Percentiles rank a stretch among this genome's conserved stretches.
These are phyloP conservation scores for Hycleus phaleratus DNA, from an alignment of 1,140 invertebrate species.

Conservation along the genomic window DNA sequence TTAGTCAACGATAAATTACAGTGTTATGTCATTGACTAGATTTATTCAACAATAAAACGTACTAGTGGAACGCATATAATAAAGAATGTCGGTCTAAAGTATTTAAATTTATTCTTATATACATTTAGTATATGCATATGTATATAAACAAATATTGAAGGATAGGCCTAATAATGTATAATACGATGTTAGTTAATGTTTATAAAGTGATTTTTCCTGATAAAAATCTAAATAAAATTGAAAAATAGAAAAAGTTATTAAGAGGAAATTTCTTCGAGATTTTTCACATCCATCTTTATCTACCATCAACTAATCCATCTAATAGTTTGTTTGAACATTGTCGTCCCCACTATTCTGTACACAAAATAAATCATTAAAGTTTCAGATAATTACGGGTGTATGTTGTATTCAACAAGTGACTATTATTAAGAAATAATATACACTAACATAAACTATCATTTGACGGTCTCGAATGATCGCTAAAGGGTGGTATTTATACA, in stretches of 20 bases:
- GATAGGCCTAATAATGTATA: constrained; percentile 19
- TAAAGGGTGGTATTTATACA: constrained; percentile 9
- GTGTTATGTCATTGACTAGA: constrained; percentile 14
- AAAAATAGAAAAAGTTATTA: too few species aligned
- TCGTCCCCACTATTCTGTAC: not conserved
- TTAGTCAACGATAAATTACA: constrained; percentile 12
- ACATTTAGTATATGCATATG: too few species aligned
- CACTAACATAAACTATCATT: constrained; percentile 12
- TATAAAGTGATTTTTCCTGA: too few species aligned
- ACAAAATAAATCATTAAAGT: constrained; percentile 10
- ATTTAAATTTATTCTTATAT: constrained; percentile 18
- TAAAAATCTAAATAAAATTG: too few species aligned
- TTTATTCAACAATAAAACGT: constrained; percentile 14
- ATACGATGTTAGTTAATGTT: not conserved
- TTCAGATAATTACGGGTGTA: constrained; percentile 11
- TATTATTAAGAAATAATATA: constrained; percentile 19
- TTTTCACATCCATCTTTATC: too few species aligned
- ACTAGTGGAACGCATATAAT: constrained; percentile 3
- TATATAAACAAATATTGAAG: constrained; percentile 15
- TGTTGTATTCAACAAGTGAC: constrained; percentile 1
- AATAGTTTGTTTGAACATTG: not conserved
- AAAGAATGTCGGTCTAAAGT: constrained; percentile 2
- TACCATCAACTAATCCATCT: not conserved
- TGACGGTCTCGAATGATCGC: constrained; percentile 7
- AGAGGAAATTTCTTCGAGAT: too few species aligned